Evolutionary conservation across 2,888 invertebrate species (phyloP).

Genomic region (Andricus curvator): DNA sequence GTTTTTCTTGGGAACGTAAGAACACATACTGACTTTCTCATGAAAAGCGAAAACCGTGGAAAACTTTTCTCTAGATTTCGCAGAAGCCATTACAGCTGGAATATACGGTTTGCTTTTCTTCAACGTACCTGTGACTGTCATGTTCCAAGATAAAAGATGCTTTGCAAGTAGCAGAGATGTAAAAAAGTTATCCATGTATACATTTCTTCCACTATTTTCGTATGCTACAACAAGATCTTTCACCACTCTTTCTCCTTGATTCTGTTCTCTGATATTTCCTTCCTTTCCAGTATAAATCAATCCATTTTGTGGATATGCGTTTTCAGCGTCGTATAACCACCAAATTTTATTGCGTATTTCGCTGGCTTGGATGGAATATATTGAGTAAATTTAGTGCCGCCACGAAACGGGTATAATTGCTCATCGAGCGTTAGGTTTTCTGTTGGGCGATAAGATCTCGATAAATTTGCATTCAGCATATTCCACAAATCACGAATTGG

Average conservation of each 20-base stretch:
- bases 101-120: slow-evolving; percentile 44
- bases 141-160: slow-evolving; percentile 53
- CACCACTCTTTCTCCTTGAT: slow-evolving; percentile 62
- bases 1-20: slow-evolving; percentile 59
- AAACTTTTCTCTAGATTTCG: slow-evolving; percentile 41
- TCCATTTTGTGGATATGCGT: too few relatives aligned
- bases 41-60: slow-evolving; percentile 48
- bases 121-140: slow-evolving; percentile 57
- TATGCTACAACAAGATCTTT: slow-evolving; percentile 61
- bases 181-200: slow-evolving; percentile 62
- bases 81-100: slow-evolving; percentile 26
- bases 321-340: too few relatives aligned
- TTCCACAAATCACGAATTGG: too few relatives aligned
- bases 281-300: too few relatives aligned
- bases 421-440: too few relatives aligned
- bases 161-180: slow-evolving; percentile 58
- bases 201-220: slow-evolving; percentile 62
- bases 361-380: too few relatives aligned
- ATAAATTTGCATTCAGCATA: too few relatives aligned
- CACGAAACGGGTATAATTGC: too few relatives aligned
- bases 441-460: too few relatives aligned
- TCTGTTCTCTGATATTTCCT: slow-evolving; percentile 52
- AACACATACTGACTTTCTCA: slow-evolving; percentile 53
- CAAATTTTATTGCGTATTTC: too few relatives aligned
- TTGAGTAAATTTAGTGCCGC: too few relatives aligned